phyloP scores from a whole-genome alignment of 92 coral and sea anemone species.

The Epizoanthus stellaris region DNA sequence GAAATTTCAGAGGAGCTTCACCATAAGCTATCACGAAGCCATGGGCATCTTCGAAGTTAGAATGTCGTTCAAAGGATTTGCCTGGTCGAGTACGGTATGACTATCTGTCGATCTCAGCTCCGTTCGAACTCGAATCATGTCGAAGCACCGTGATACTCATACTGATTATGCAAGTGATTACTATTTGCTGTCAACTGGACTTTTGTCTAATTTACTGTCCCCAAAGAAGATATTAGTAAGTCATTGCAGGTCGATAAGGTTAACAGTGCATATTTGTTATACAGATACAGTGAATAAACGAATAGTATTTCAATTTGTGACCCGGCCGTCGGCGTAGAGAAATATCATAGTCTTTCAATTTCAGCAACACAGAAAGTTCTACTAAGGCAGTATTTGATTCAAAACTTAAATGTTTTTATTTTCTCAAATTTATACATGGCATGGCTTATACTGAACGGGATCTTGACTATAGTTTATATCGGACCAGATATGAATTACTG shows the following conservation, averaged over 20 bases:
- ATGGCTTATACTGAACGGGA: slow-evolving; percentile 8
- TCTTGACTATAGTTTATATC: slow-evolving; percentile 1
- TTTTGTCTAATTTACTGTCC: slow-evolving; percentile 13
- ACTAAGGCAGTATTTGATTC: slow-evolving; percentile 10
- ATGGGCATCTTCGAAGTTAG: neutral
- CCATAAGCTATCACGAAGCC: neutral
- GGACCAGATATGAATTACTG: neutral
- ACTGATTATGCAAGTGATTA: slow-evolving; percentile 12
- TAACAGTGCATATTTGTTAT: neutral
- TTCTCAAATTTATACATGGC: neutral
- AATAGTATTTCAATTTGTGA: slow-evolving; percentile 7
- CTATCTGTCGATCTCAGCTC: neutral
- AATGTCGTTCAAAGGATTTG: slow-evolving; percentile 8
- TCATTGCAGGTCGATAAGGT: no score
- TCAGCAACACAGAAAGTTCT: neutral
- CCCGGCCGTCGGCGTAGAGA: slow-evolving; percentile 7
- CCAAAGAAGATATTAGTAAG: slow-evolving; percentile 16
- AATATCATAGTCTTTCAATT: neutral
- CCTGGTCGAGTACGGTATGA: slow-evolving; percentile 11
- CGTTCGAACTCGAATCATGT: slow-evolving; percentile 21
- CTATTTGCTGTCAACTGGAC: slow-evolving; percentile 21
- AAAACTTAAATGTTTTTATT: slow-evolving; percentile 6
- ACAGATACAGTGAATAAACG: slow-evolving; percentile 19
- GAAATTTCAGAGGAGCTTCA: neutral
- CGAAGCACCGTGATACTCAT: slow-evolving; percentile 3